phyloP scores from a whole-genome alignment of 2,888 invertebrate genomes.

The Luperina testacea region DNA sequence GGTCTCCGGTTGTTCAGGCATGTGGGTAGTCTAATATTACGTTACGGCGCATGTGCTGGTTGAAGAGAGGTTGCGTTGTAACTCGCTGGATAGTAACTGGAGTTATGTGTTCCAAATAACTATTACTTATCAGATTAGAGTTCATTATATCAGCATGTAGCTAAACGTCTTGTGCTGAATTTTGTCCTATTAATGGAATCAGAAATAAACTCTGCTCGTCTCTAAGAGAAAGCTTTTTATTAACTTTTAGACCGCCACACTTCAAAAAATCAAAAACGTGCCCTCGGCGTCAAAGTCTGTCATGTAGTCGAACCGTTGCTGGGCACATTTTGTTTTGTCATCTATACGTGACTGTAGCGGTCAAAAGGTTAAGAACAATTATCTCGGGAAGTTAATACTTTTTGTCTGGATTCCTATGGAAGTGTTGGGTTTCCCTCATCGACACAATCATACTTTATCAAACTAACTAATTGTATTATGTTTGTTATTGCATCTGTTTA shows the following conservation, averaged over 20 bases:
- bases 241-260: too few relatives aligned
- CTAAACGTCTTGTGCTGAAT: background rate
- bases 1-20: conserved; percentile 20
- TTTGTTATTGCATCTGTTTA: too few relatives aligned
- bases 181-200: background rate
- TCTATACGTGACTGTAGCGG: too few relatives aligned
- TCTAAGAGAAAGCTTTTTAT: too few relatives aligned
- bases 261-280: too few relatives aligned
- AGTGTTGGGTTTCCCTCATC: too few relatives aligned
- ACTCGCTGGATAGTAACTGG: background rate
- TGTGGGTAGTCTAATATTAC: conserved; percentile 37
- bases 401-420: background rate
- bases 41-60: conserved; percentile 18
- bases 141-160: background rate
- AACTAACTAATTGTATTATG: too few relatives aligned
- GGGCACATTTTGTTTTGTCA: too few relatives aligned
- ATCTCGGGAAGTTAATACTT: background rate
- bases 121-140: conserved; percentile 1
- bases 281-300: too few relatives aligned
- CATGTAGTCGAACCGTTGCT: too few relatives aligned
- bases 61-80: conserved; percentile 20
- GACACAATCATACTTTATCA: background rate
- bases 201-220: background rate
- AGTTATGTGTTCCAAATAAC: conserved; percentile 14
- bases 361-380: background rate